Conservation (phyloP, 2,113 vertebrate genomes). For the Rhea americana region DNA sequence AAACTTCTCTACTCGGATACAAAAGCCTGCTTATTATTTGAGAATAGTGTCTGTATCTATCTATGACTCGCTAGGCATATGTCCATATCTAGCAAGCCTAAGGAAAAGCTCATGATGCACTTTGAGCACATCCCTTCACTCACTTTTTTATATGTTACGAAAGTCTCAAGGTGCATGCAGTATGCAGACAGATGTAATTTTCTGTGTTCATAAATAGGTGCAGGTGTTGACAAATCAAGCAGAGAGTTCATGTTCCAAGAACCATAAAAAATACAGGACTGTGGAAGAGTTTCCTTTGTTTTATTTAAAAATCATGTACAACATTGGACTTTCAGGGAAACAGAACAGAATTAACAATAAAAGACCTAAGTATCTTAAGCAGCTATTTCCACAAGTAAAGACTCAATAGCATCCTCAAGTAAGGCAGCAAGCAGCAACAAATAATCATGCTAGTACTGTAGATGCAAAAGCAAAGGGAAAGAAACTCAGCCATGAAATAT, state of each 20-base stretch:
- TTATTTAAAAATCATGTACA: background rate
- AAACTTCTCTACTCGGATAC: background rate
- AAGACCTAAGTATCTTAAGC: background rate
- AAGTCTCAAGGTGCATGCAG: background rate
- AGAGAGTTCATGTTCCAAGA: background rate
- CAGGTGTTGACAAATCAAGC: background rate
- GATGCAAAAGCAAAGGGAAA: background rate
- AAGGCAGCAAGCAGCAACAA: background rate
- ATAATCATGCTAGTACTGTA: background rate
- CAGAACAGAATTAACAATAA: background rate
- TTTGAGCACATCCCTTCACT: background rate
- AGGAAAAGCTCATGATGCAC: background rate
- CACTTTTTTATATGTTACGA: background rate
- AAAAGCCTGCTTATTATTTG: background rate
- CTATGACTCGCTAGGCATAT: background rate
- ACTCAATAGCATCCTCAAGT: background rate
- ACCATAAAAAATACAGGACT: background rate
- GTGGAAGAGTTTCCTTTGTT: background rate
- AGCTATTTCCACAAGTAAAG: background rate
- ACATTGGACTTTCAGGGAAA: background rate
- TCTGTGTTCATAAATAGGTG: background rate
- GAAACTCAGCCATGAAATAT: background rate
- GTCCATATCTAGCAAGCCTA: background rate
- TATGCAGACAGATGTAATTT: background rate
- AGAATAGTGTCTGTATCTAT: background rate